phyloP scores from a whole-genome alignment of 2,797 vertebrate species.

The Crenichthys baileyi region DNA sequence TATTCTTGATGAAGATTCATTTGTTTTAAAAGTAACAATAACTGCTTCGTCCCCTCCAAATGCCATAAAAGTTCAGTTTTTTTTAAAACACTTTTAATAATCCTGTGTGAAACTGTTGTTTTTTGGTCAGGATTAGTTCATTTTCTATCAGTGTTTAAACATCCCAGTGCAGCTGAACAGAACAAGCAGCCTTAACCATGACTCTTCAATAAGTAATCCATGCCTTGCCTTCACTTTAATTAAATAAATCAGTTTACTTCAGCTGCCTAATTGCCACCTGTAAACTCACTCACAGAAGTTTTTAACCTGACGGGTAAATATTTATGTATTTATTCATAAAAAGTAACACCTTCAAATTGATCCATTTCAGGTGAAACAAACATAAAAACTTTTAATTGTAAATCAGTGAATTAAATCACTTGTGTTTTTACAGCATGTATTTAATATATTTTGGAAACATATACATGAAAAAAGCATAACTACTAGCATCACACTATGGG shows the following conservation, averaged over 20 bases:
- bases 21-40: no score
- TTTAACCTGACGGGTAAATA: neutral
- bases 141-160: neutral
- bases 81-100: neutral
- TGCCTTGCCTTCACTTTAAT: neutral
- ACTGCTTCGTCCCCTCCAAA: no score
- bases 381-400: neutral
- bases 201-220: neutral
- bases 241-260: neutral
- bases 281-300: neutral
- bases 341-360: neutral
- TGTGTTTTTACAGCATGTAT: neutral
- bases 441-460: slow-evolving; percentile 2
- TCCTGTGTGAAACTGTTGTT: neutral
- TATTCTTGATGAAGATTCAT: neutral
- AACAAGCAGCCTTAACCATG: neutral
- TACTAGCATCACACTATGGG: neutral
- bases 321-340: neutral
- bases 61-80: no score
- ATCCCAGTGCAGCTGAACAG: neutral
- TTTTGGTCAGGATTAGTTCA: neutral
- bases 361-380: neutral
- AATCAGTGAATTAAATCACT: neutral
- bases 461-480: slow-evolving; percentile 5
- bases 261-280: neutral